These are phyloP conservation scores for Arrhopalites spinosus DNA, from an alignment of 2,888 invertebrate genomes.

Conservation along the genomic window DNA sequence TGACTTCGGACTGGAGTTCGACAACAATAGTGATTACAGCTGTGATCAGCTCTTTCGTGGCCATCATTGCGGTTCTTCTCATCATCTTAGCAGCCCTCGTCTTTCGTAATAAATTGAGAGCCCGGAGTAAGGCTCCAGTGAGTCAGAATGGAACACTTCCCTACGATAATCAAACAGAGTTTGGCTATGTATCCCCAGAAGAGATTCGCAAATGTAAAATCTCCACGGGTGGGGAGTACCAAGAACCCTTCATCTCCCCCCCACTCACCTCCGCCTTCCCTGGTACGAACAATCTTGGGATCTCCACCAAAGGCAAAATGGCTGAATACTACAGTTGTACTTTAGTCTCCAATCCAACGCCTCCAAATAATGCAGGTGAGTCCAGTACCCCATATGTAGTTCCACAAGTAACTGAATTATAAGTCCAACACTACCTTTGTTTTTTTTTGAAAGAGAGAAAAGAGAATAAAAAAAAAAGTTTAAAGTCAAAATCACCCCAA, in stretches of 20 bases:
- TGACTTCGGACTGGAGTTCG: conserved; percentile 54
- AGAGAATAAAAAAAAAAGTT: too few relatives aligned
- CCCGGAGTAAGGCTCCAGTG: conserved; percentile 47
- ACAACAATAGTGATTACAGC: conserved; percentile 54
- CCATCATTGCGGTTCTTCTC: conserved; percentile 54
- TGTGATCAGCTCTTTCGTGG: conserved; percentile 55
- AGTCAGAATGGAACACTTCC: conserved; percentile 53
- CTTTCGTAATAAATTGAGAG: conserved; percentile 49
- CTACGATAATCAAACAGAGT: conserved; percentile 53
- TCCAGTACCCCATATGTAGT: too few relatives aligned
- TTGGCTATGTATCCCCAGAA: conserved; percentile 52
- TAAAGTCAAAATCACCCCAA: too few relatives aligned
- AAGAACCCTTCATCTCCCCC: conserved; percentile 53
- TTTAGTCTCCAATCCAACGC: conserved; percentile 54
- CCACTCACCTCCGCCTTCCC: conserved; percentile 53
- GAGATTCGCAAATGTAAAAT: conserved; percentile 55
- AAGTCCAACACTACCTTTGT: too few relatives aligned
- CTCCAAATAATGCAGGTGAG: conserved; percentile 52
- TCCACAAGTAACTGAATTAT: too few relatives aligned
- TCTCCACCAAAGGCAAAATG: conserved; percentile 50
- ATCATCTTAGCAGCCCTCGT: conserved; percentile 51
- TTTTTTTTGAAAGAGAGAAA: too few relatives aligned
- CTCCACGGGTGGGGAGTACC: conserved; percentile 51
- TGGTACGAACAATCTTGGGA: conserved; percentile 41
- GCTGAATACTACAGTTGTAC: conserved; percentile 55